phyloP scores from a whole-genome alignment of 2,797 vertebrate species.

The Pogonophryne albipinna region DNA sequence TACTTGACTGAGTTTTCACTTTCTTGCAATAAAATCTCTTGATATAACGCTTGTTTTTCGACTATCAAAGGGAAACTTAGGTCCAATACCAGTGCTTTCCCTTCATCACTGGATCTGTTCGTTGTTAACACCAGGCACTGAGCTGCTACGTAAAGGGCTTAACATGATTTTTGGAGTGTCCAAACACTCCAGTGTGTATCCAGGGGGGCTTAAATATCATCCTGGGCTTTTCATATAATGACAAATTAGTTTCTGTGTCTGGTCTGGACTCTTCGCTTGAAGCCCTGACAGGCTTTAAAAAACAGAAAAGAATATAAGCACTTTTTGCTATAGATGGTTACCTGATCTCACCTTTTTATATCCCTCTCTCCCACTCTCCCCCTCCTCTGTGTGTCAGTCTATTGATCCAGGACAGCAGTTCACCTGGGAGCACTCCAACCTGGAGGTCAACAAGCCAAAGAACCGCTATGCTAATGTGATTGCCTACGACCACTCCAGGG shows the following conservation, averaged over 20 bases:
- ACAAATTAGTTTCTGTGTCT: slow-evolving; percentile 4
- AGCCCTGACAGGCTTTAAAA: slow-evolving; percentile 20
- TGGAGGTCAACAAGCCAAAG: slow-evolving; percentile 98
- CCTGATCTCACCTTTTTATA: background rate
- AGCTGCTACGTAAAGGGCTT: background rate
- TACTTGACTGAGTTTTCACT: background rate
- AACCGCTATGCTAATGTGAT: slow-evolving; percentile 99
- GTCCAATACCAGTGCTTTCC: background rate
- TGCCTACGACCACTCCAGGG: slow-evolving; percentile 96
- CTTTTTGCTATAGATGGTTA: slow-evolving; percentile 10
- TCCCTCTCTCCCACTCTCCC: background rate
- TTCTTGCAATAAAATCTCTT: background rate
- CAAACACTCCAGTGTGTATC: slow-evolving; percentile 4
- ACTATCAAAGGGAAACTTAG: background rate
- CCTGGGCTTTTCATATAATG: slow-evolving; percentile 27
- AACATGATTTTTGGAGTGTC: slow-evolving; percentile 2
- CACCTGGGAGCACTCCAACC: slow-evolving; percentile 98
- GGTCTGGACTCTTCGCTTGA: background rate
- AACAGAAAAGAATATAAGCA: slow-evolving; percentile 1
- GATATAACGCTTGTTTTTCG: background rate
- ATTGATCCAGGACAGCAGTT: slow-evolving; percentile 97
- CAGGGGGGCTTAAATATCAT: slow-evolving; percentile 18
- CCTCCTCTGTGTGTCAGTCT: slow-evolving; percentile 81
- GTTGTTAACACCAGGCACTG: background rate
- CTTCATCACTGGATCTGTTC: slow-evolving; percentile 5